Base-by-base conservation (phyloP, 2,888 invertebrate genomes). In the Macrophya alboannulata region DNA sequence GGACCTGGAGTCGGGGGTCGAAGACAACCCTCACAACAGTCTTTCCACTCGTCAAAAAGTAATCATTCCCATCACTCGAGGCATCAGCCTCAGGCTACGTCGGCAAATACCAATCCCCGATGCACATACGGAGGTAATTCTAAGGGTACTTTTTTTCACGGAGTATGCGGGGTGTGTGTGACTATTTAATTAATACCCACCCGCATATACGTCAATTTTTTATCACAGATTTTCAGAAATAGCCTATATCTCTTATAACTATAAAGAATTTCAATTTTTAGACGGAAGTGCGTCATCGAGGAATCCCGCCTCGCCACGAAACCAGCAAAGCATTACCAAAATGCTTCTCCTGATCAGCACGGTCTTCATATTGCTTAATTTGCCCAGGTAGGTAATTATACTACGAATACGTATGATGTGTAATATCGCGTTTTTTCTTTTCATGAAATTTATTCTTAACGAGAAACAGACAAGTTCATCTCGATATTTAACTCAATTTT, bases 321-420 rank as follows among this genome's bases (percentile, higher is more conserved):
- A 94, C 85, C 95, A 95, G 89, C 95, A 95, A 85, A 95, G 94
- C 88, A 95, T 96, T 51, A 96, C 96, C n/a, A 96, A 96, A 92
- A 96, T 96, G 95, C 92, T 96, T 31, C 93, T 96, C 0, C 93
- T 96, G 4, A 95, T 96, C 81, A 96, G 96, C n/a, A 95, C 96
- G 0, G 95, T 95, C 9, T 96, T 96, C 90, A 94, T 96, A 31
- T 92, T 95, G 1, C 93, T 96, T 51, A 96, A 96, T 92, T 92
- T 95, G 77, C 96, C 96, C 71, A 95, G 95, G 96, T 96, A 93
- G 93, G 91, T 74, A 88, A 37, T 12, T 8, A n/a, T n/a, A 43
- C 43, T 21, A 12, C 21, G 37, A 31, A 40, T 68, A 25, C 17
- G 5, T 1, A 31, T 17, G 12, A n/a, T 8, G 21, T 25, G 12